Evolutionary conservation across 2,797 vertebrate species (phyloP).

Genomic region (Arrhamphus sclerolepis): DNA sequence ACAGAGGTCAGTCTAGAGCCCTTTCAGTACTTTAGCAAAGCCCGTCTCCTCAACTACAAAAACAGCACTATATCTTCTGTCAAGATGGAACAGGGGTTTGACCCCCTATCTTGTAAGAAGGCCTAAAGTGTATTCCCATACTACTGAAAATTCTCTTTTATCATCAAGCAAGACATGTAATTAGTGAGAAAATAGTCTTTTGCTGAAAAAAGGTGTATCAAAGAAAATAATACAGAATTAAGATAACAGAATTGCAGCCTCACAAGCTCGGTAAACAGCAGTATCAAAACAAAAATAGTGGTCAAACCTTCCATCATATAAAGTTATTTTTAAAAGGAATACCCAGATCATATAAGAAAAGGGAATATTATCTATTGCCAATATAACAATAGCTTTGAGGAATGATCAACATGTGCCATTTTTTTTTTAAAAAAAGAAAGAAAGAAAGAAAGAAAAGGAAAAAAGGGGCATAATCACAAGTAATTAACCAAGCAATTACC

Average conservation of each 20-base stretch:
- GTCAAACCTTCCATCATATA: background rate
- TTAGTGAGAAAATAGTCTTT: too few relatives aligned
- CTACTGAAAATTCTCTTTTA: too few relatives aligned
- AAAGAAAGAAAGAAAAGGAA: background rate
- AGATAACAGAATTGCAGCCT: background rate
- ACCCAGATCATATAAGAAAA: background rate
- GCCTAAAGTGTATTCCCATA: background rate
- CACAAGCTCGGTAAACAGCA: background rate
- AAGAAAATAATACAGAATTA: slow-evolving; percentile 1
- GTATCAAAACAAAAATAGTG: slow-evolving; percentile 4
- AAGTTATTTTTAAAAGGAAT: background rate
- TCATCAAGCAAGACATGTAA: too few relatives aligned
- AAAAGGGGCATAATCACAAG: slow-evolving; percentile 19
- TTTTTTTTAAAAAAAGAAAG: background rate
- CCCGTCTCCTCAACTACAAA: slow-evolving; percentile 25
- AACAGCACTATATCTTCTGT: slow-evolving; percentile 8
- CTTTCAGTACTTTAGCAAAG: slow-evolving; percentile 26
- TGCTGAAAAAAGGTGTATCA: too few relatives aligned
- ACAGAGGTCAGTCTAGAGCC: slow-evolving; percentile 30
- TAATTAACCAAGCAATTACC: slow-evolving; percentile 21
- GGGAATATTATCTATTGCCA: slow-evolving; percentile 8
- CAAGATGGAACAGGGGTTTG: slow-evolving; percentile 4
- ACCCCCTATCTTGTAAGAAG: slow-evolving; percentile 3
- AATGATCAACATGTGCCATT: too few relatives aligned
- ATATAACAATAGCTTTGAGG: slow-evolving; percentile 9